Percentiles rank a stretch among this genome's conserved stretches.
These are phyloP conservation scores for Drosophila seguyi DNA, from an alignment of 1,140 invertebrate genomes.

Conservation along the genomic window DNA sequence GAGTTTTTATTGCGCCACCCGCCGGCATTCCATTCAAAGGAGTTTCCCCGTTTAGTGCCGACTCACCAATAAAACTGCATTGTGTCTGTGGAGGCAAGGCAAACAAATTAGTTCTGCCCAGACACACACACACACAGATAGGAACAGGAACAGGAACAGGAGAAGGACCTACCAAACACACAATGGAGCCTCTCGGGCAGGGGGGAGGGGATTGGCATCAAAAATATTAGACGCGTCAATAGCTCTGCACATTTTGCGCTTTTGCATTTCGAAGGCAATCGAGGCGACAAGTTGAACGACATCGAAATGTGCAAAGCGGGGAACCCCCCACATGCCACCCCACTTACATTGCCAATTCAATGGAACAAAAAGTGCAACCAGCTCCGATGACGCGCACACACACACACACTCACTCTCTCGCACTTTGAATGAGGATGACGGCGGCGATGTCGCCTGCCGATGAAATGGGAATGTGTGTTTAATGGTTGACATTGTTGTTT, in stretches of 20 bases:
- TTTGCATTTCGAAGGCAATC: slow-evolving; percentile 45
- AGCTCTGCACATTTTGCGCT: slow-evolving; percentile 62
- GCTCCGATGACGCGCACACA: slow-evolving; percentile 32
- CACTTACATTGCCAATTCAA: slow-evolving; percentile 47
- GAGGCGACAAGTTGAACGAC: slow-evolving; percentile 52
- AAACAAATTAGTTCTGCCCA: slow-evolving; percentile 71
- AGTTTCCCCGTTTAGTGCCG: slow-evolving; percentile 34
- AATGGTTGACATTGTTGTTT: slow-evolving; percentile 72
- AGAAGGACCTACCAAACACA: slow-evolving; percentile 4
- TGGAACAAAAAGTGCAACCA: slow-evolving; percentile 67
- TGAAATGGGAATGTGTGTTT: slow-evolving; percentile 59
- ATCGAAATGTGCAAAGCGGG: slow-evolving; percentile 4
- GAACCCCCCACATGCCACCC: neutral
- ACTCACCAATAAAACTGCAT: slow-evolving; percentile 68
- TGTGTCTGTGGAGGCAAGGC: slow-evolving; percentile 40
- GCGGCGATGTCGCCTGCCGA: slow-evolving; percentile 14
- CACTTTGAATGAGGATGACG: slow-evolving; percentile 25
- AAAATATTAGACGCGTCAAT: slow-evolving; percentile 79
- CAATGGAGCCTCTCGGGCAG: slow-evolving; percentile 6
- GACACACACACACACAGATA: slow-evolving; percentile 7
- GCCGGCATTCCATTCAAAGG: neutral
- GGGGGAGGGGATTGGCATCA: slow-evolving; percentile 32
- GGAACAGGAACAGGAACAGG: neutral
- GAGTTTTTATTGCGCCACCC: slow-evolving; percentile 17
- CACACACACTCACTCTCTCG: slow-evolving; percentile 1